These are phyloP conservation scores for Phalera bucephala DNA, from an alignment of 2,888 invertebrate species.

Conservation along the genomic window DNA sequence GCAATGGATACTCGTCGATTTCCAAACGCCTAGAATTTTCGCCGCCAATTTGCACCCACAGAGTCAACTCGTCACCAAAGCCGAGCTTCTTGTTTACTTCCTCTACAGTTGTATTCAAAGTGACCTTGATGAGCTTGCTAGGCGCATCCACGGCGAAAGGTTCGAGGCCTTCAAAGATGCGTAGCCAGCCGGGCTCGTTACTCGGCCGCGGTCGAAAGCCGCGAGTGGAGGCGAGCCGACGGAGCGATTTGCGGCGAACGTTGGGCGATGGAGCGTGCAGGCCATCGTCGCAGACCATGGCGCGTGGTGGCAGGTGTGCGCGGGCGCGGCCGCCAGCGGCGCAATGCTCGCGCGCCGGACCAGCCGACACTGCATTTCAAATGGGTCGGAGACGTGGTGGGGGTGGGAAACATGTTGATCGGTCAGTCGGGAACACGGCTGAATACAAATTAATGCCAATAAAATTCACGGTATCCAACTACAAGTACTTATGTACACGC, in stretches of 20 bases:
- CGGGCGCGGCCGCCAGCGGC: constrained; percentile 58
- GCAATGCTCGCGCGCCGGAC: constrained; percentile 63
- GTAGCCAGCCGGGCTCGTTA: constrained; percentile 82
- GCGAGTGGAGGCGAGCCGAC: constrained; percentile 77
- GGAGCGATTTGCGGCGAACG: constrained; percentile 70
- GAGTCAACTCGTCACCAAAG: constrained; percentile 69
- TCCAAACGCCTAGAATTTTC: constrained; percentile 81
- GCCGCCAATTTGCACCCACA: constrained; percentile 83
- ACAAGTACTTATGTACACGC: constrained; percentile 8
- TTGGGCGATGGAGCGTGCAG: constrained; percentile 78
- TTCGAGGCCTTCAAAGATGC: constrained; percentile 83
- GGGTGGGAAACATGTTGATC: constrained; percentile 80
- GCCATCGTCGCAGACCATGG: constrained; percentile 77
- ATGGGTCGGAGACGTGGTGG: constrained; percentile 74
- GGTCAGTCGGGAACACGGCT: constrained; percentile 71
- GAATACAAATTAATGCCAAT: constrained; percentile 59
- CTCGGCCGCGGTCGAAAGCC: constrained; percentile 64
- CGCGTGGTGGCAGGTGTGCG: constrained; percentile 61
- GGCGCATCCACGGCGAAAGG: constrained; percentile 77
- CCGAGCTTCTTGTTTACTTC: constrained; percentile 77
- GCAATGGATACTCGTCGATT: constrained; percentile 80
- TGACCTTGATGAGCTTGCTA: constrained; percentile 81
- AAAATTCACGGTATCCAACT: constrained; percentile 29
- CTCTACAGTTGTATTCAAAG: constrained; percentile 81
- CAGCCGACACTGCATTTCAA: constrained; percentile 72